Conservation (phyloP, 2,113 vertebrate genomes). For the Oenanthe melanoleuca region DNA sequence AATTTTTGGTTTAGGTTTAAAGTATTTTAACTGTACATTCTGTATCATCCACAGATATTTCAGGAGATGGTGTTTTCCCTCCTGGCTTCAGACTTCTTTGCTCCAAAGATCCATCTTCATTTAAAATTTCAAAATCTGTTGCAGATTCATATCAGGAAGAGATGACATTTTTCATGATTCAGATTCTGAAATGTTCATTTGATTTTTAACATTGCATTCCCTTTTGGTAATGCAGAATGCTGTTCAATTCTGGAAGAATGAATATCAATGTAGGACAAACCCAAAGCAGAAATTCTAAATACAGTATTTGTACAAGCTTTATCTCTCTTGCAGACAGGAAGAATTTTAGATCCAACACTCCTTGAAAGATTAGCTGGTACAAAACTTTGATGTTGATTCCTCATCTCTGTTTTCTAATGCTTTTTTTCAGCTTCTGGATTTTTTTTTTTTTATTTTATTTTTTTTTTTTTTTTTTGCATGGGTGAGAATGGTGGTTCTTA, state of each 20-base stretch:
- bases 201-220: background rate
- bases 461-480: background rate
- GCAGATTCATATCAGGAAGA: background rate
- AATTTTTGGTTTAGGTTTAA: background rate
- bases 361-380: background rate
- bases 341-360: background rate
- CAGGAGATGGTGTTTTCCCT: background rate
- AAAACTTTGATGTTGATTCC: background rate
- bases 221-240: background rate
- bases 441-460: too few species aligned
- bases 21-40: background rate
- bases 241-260: background rate
- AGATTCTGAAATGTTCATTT: background rate
- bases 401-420: background rate
- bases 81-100: background rate
- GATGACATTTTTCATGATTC: background rate
- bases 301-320: background rate
- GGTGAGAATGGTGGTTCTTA: background rate
- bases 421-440: background rate
- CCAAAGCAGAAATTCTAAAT: background rate
- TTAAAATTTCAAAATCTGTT: slow-evolving; percentile 6
- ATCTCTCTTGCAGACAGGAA: background rate
- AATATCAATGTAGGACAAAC: background rate
- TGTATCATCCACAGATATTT: background rate
- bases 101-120: background rate